Conservation (phyloP, 2,797 vertebrate genomes). For the Coregonus ussuriensis region DNA sequence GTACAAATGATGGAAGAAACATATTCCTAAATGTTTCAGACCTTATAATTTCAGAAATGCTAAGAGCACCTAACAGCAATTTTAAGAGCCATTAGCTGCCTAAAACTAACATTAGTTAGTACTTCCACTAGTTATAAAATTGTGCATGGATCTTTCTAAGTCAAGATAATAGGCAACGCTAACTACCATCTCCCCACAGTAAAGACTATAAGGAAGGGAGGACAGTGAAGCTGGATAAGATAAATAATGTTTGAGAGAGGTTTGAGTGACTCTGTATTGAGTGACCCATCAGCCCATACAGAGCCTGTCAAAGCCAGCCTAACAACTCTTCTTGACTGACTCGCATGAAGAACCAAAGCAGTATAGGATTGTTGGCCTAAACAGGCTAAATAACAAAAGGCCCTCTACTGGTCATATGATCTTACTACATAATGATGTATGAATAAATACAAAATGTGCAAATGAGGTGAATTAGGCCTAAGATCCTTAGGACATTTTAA, state of each 20-base stretch:
- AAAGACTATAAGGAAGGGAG: conserved; percentile 26
- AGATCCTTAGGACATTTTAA: conserved; percentile 31
- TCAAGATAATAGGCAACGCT: neutral
- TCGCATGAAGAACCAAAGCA: conserved; percentile 57
- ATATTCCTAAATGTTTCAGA: neutral
- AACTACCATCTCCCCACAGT: neutral
- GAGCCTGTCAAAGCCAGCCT: conserved; percentile 51
- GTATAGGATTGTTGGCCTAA: conserved; percentile 60
- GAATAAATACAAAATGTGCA: conserved; percentile 47
- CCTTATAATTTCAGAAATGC: neutral
- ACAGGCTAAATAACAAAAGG: conserved; percentile 39
- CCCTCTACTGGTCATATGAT: conserved; percentile 31
- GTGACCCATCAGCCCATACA: conserved; percentile 33
- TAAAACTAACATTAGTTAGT: neutral
- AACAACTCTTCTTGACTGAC: conserved; percentile 32
- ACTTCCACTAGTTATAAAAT: neutral
- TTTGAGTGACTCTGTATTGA: conserved; percentile 47
- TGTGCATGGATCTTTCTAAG: neutral
- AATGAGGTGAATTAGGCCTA: conserved; percentile 38
- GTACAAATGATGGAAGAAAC: neutral
- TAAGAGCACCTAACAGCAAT: conserved; percentile 27
- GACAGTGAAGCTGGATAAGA: conserved; percentile 36
- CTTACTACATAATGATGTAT: conserved; percentile 21
- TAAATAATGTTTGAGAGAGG: conserved; percentile 33
- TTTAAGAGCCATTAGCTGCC: conserved; percentile 8